Evolutionary conservation across 2,797 vertebrate genomes (phyloP), one percentile per base, ranked within the genome.

Genomic region (Enteromius treurensis): DNA sequence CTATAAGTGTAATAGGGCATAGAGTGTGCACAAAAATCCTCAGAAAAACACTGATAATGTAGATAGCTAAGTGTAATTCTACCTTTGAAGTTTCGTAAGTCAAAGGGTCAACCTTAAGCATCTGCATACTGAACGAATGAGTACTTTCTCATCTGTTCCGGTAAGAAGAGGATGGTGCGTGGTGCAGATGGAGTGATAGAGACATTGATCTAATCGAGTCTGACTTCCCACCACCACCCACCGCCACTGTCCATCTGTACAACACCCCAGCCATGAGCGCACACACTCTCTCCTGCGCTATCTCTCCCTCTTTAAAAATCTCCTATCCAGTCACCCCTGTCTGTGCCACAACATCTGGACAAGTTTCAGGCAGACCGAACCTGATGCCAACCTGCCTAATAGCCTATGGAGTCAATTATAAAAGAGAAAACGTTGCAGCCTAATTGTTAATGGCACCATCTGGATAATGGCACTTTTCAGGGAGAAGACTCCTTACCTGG

Each of bases 361-460:
- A 91, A 92, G 91, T 92, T 88, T 89, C 91, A 92, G 91, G 89
- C 91, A 93, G 93, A 93, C 92, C 91, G 90, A 90, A 91, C 90
- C 93, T 89, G 89, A 93, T 94, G 95, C 95, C 95, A 95, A 95
- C 93, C 93, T 95, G 94, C 94, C 94, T 95, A 95, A 95, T 95
- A 95, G 95, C 93, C 95, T 95, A 96, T 95, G 94, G 95, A 94
- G 94, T 95, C 94, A 94, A 96, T 96, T 95, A 95, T 94, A 92
- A 94, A 93, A 91, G 92, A 91, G 94, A 93, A 95, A 95, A 94
- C 93, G 93, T 92, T 91, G 92, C 92, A 92, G 94, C 93, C 94
- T 93, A 93, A 94, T 93, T 91, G 91, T 93, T 95, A 95, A 95
- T 94, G 93, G 93, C 90, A 90, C 95, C 95, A 96, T 96, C 95